Evolutionary conservation across 2,888 invertebrate genomes (phyloP), one percentile per base, ranked within the genome.

Genomic region (Dendrolimus houi): DNA sequence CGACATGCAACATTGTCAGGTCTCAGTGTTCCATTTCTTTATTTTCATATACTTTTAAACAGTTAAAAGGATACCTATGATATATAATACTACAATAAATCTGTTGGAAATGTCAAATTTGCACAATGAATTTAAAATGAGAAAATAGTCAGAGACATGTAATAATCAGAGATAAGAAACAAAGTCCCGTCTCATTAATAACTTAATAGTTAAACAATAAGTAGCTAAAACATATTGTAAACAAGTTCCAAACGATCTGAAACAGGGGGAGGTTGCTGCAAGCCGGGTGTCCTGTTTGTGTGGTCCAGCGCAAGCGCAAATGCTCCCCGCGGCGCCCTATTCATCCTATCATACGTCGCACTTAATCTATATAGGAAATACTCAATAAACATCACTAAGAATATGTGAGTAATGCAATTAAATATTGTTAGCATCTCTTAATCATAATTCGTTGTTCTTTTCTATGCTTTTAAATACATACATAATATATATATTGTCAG

Each of bases 241-340:
- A 47, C 47, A 47, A 47, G 47, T 2, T 47, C 47, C 47, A 12
- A 47, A 47, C 47, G 47, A 47, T 8, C 47, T 47, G 47, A 47
- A 47, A 47, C 47, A 47, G 47, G 47, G 47, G 47, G 47, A 47
- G 47, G 47, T 47, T 47, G 53, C 60, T 42, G 29, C 29, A 29
- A 59, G 59, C 55, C 63, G 62, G 64, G 64, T 58, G 65, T 64
- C 63, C 65, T 55, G 57, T 55, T 60, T 65, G 70, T 68, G 71
- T 66, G 66, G 69, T 65, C 64, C n/a, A 29, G 53, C 14, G 17
- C 55, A 57, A 55, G 52, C 62, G 69, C 55, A 57, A 55, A 52
- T 62, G 68, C 74, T 70, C 76, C 75, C 77, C 72, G 69, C 71
- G 73, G 75, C 74, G 75, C 62, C 59, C 61, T 71, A 75, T 76